A percentile compares a stretch with the other conserved stretches of the same genome.
phyloP scores from a whole-genome alignment of 2,797 vertebrate genomes.

The Dendrocincla tyrannina region DNA sequence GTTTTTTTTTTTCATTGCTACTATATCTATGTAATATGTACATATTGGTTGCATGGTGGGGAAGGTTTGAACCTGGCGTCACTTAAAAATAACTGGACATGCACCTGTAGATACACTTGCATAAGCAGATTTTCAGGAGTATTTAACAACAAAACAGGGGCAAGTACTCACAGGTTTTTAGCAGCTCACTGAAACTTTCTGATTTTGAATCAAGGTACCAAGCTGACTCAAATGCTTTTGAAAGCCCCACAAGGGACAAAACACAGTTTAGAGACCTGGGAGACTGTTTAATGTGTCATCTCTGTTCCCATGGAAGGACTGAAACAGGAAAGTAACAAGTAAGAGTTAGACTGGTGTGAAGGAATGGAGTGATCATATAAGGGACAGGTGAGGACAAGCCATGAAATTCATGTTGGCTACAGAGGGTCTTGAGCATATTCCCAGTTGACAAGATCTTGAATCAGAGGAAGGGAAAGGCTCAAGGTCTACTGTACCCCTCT shows the following conservation, averaged over 20 bases:
- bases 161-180: not conserved
- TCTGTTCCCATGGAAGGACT: not conserved
- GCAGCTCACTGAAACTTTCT: not conserved
- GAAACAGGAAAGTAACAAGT: not conserved
- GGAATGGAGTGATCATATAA: not conserved
- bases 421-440: not conserved
- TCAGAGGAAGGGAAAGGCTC: not conserved
- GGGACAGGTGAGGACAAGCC: not conserved
- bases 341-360: not conserved
- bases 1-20: not conserved
- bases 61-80: not conserved
- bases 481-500: not conserved
- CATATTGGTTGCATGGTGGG: rapidly evolving
- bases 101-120: not conserved
- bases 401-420: not conserved
- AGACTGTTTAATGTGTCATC: not conserved
- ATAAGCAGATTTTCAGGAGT: not conserved
- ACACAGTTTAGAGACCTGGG: not conserved
- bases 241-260: not conserved
- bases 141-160: not conserved
- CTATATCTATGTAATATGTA: not conserved
- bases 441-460: not conserved
- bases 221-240: not conserved
- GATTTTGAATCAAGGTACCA: not conserved
- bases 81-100: not conserved